phyloP scores from a whole-genome alignment of 1,140 invertebrate species.

The Callitettix versicolor region DNA sequence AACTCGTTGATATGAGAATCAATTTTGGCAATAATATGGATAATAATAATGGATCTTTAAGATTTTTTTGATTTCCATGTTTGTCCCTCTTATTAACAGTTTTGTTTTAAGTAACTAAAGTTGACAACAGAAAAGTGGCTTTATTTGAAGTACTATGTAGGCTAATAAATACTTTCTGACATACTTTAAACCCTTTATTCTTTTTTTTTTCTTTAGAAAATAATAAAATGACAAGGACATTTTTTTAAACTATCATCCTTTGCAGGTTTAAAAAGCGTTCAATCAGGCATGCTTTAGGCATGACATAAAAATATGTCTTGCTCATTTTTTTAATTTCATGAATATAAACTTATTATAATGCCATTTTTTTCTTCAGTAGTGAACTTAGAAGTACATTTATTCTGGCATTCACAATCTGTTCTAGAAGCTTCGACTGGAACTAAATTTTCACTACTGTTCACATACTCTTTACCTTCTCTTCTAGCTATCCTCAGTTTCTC shows the following conservation, averaged over 20 bases:
- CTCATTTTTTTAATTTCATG: background rate
- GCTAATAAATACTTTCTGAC: background rate
- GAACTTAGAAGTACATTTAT: background rate
- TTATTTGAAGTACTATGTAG: conserved; percentile 1
- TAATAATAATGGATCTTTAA: background rate
- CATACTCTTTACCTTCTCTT: background rate
- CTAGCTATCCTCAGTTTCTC: background rate
- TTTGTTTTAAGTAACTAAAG: background rate
- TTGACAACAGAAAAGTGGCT: background rate
- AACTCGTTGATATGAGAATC: background rate
- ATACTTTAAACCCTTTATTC: background rate
- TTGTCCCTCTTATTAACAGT: background rate
- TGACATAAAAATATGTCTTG: background rate
- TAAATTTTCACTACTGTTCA: background rate
- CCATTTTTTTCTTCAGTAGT: background rate
- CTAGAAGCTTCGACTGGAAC: background rate
- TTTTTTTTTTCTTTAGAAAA: background rate
- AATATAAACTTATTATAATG: background rate
- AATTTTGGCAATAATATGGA: conserved; percentile 1
- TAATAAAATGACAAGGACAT: background rate
- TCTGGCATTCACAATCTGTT: background rate
- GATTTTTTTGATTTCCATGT: conserved; percentile 1
- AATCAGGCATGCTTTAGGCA: no score
- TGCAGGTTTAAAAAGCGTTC: background rate
- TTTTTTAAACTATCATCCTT: background rate